Percentiles rank a stretch among this genome's conserved stretches.
These are phyloP conservation scores for Synchiropus splendidus DNA, from an alignment of 2,113 vertebrate genomes.

Conservation along the genomic window DNA sequence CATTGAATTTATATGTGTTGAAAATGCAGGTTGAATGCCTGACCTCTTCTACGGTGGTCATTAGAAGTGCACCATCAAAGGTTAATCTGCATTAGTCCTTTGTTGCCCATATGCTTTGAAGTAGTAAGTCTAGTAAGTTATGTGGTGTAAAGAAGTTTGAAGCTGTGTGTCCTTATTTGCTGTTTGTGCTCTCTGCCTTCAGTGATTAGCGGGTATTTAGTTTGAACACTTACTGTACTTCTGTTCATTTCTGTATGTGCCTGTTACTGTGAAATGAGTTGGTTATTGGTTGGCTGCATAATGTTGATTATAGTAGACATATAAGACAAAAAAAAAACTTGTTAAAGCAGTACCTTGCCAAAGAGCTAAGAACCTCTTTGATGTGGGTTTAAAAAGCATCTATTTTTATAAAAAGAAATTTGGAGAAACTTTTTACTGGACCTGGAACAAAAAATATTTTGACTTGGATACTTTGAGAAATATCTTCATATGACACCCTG, in stretches of 20 bases:
- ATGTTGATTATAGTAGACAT: constrained; percentile 94
- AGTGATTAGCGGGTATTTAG: constrained; percentile 63
- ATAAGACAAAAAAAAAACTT: constrained; percentile 84
- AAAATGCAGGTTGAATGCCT: no score
- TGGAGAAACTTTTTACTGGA: constrained; percentile 99
- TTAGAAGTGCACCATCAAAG: no score
- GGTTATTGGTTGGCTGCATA: constrained; percentile 82
- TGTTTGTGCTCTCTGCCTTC: constrained; percentile 68
- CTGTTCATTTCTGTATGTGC: constrained; percentile 75
- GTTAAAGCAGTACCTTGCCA: constrained; percentile 99
- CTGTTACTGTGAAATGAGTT: constrained; percentile 80
- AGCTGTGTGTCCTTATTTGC: constrained; percentile 65
- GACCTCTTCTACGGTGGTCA: no score
- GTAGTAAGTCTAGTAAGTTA: constrained; percentile 74
- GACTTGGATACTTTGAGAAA: constrained; percentile 99
- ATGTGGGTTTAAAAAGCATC: constrained; percentile 98
- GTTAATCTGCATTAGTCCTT: no score
- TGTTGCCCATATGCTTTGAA: constrained; percentile 71
- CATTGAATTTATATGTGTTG: constrained; percentile 44
- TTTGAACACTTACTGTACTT: constrained; percentile 55
- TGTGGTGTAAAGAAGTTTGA: constrained; percentile 59
- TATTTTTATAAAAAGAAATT: constrained; percentile 99
- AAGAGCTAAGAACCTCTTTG: constrained; percentile 99
- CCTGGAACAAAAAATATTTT: constrained; percentile 98
- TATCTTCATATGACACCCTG: constrained; percentile 98